Conservation (phyloP, 2,797 vertebrate genomes). For the Thaleichthys pacificus region DNA sequence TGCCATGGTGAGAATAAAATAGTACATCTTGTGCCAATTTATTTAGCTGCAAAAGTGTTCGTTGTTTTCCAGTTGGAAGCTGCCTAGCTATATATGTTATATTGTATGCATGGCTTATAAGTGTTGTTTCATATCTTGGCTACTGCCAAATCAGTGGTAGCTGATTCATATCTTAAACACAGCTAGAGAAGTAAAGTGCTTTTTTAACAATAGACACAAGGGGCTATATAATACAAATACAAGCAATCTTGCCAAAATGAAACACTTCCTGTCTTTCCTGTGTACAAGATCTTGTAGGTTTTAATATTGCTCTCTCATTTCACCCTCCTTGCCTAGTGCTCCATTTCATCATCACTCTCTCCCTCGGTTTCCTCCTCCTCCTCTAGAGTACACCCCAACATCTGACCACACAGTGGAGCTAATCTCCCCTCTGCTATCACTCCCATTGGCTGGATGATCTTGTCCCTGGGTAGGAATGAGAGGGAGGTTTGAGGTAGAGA, state of each 20-base stretch:
- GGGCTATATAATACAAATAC: no score
- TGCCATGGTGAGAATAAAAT: conserved; percentile 20
- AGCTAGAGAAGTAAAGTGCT: no score
- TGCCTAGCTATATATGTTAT: neutral
- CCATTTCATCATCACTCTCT: conserved; percentile 32
- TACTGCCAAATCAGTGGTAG: no score
- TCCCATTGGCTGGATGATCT: conserved; percentile 72
- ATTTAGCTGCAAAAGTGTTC: neutral
- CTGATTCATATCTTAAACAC: no score
- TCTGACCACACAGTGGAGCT: conserved; percentile 60
- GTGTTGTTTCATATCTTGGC: neutral
- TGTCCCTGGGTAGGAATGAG: conserved; percentile 50
- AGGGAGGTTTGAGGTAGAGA: neutral
- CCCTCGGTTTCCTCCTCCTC: conserved; percentile 52
- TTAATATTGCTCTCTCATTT: neutral
- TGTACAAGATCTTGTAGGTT: no score
- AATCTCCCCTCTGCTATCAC: conserved; percentile 66
- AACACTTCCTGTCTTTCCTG: neutral
- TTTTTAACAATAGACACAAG: no score
- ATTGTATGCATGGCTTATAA: neutral
- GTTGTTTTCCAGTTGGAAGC: neutral
- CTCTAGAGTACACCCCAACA: conserved; percentile 43
- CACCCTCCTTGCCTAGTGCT: conserved; percentile 8
- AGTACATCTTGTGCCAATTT: conserved; percentile 1
- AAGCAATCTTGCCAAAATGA: no score